Conservation (phyloP, 2,888 invertebrate genomes). For the Bunonema sp. region DNA sequence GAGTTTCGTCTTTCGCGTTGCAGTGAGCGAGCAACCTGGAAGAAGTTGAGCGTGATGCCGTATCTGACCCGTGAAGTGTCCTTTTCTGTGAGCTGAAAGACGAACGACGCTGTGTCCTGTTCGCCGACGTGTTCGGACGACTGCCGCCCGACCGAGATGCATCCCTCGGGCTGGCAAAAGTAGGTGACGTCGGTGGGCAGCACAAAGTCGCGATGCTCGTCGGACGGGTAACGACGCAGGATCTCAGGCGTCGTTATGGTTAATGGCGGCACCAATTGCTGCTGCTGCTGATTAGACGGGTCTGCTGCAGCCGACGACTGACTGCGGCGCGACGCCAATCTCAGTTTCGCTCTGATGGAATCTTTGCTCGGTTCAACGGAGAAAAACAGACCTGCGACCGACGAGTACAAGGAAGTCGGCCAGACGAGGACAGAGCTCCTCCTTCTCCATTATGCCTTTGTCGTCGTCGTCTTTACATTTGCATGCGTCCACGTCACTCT, state of each 20-base stretch:
- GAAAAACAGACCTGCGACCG: slow-evolving; percentile 50
- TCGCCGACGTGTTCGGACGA: background rate
- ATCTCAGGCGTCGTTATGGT: slow-evolving; percentile 86
- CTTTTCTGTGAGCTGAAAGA: slow-evolving; percentile 63
- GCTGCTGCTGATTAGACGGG: no score
- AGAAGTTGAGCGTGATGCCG: slow-evolving; percentile 91
- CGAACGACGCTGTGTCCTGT: slow-evolving; percentile 77
- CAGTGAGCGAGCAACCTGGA: slow-evolving; percentile 8
- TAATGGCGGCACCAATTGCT: no score
- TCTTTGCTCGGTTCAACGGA: no score
- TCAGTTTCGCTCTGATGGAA: no score
- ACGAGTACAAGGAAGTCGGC: slow-evolving; percentile 89
- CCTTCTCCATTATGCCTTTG: no score
- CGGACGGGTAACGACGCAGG: slow-evolving; percentile 57
- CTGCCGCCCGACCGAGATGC: slow-evolving; percentile 59
- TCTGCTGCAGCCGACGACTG: no score
- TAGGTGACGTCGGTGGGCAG: slow-evolving; percentile 94
- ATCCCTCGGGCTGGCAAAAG: slow-evolving; percentile 98
- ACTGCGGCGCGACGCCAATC: no score
- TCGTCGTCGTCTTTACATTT: slow-evolving; percentile 11
- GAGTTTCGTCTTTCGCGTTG: slow-evolving; percentile 1
- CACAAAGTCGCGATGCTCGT: slow-evolving; percentile 65
- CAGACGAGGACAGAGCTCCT: slow-evolving; percentile 53
- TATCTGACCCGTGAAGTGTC: slow-evolving; percentile 84
- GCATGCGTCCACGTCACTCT: slow-evolving; percentile 3